Evolutionary conservation across 2,797 vertebrate species (phyloP).

Genomic region (Micropoecilia bifurca): DNA sequence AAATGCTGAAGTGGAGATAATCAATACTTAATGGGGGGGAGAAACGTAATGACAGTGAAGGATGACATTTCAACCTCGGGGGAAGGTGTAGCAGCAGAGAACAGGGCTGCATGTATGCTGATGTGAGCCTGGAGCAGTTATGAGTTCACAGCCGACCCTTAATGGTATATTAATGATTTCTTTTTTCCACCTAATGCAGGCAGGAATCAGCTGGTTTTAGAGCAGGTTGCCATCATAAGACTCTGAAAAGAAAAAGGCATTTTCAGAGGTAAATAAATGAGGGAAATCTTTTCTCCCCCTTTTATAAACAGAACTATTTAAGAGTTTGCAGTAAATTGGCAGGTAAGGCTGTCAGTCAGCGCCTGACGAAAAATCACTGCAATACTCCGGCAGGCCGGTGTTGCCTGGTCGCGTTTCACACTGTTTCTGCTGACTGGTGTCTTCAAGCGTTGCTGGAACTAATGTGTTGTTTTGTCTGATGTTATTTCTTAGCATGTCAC

Average conservation of each 20-base stretch:
- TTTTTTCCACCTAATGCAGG: slow-evolving; percentile 64
- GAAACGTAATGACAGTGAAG: slow-evolving; percentile 74
- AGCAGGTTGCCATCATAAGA: slow-evolving; percentile 32
- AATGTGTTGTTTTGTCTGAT: neutral
- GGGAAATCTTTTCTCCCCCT: slow-evolving; percentile 15
- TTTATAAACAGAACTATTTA: slow-evolving; percentile 9
- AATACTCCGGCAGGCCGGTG: slow-evolving; percentile 15
- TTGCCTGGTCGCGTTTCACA: slow-evolving; percentile 5
- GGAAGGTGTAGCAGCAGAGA: slow-evolving; percentile 63
- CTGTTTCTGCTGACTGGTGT: neutral
- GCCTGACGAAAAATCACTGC: slow-evolving; percentile 41
- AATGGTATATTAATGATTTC: slow-evolving; percentile 82
- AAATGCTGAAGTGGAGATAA: slow-evolving; percentile 74
- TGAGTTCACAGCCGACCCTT: slow-evolving; percentile 68
- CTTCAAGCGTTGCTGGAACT: neutral
- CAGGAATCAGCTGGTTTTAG: slow-evolving; percentile 47
- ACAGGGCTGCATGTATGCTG: slow-evolving; percentile 61
- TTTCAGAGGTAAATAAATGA: slow-evolving; percentile 54
- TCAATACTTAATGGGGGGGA: slow-evolving; percentile 82
- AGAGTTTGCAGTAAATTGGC: slow-evolving; percentile 32
- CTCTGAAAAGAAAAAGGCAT: slow-evolving; percentile 36
- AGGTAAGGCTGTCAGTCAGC: slow-evolving; percentile 29
- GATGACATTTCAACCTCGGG: slow-evolving; percentile 70
- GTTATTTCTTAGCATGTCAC: neutral
- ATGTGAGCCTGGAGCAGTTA: slow-evolving; percentile 70